A percentile compares a stretch with the other conserved stretches of the same genome.
phyloP scores from a whole-genome alignment of 2,797 vertebrate genomes.

The Poecilia picta region DNA sequence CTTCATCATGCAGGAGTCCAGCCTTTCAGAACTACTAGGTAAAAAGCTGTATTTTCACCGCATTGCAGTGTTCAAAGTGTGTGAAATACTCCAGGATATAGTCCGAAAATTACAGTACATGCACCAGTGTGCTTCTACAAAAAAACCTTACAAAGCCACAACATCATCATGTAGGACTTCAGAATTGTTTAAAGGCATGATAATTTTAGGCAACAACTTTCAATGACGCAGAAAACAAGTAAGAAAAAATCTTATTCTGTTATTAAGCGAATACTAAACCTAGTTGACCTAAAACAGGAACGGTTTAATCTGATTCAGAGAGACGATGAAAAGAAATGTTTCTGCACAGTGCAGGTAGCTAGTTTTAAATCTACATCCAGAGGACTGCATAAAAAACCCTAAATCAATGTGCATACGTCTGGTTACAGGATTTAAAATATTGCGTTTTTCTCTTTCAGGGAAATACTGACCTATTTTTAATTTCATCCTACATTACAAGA shows the following conservation, averaged over 20 bases:
- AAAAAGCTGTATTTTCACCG: no score
- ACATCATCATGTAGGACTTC: background rate
- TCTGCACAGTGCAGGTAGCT: background rate
- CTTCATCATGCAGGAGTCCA: no score
- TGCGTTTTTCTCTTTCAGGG: background rate
- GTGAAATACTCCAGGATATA: no score
- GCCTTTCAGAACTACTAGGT: no score
- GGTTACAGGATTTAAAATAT: background rate
- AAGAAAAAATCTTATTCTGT: background rate
- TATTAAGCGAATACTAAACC: background rate
- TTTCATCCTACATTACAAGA: background rate
- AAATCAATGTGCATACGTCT: background rate
- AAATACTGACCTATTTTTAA: background rate
- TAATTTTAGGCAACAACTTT: background rate
- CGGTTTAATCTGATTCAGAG: background rate
- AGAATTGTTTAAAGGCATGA: background rate
- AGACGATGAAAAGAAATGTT: background rate
- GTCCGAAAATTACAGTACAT: no score
- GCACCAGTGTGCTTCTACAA: background rate
- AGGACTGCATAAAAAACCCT: background rate
- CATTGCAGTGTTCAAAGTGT: no score
- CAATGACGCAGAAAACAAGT: background rate
- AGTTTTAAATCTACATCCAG: background rate
- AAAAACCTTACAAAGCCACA: background rate
- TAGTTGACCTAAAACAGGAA: background rate